These are phyloP conservation scores for Drosophila athabasca DNA, from an alignment of 1,140 invertebrate genomes.

Conservation along the genomic window DNA sequence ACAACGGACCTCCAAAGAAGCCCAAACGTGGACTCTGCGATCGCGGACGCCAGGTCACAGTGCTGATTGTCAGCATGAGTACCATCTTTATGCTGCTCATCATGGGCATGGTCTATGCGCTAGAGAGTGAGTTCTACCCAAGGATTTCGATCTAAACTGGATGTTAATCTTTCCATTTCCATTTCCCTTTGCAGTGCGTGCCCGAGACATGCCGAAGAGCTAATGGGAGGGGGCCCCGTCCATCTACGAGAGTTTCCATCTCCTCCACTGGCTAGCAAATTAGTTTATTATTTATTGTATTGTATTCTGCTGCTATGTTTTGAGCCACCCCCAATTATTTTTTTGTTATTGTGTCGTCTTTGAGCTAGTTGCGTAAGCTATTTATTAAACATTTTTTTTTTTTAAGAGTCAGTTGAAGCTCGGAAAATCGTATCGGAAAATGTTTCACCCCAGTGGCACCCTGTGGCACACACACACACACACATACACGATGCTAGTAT, in stretches of 20 bases:
- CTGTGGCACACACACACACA: background rate
- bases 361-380: constrained; percentile 69
- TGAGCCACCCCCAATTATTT: constrained; percentile 52
- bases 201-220: constrained; percentile 84
- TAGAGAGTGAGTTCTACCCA: constrained; percentile 86
- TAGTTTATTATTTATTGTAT: constrained; percentile 77
- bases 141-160: background rate
- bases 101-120: constrained; percentile 88
- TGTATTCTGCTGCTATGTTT: constrained; percentile 41
- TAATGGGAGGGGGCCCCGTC: constrained; percentile 45
- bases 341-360: constrained; percentile 61
- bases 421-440: constrained; percentile 24
- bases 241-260: constrained; percentile 1
- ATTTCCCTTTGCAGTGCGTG: constrained; percentile 85
- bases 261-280: constrained; percentile 50
- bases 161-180: background rate
- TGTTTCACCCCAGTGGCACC: background rate
- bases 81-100: constrained; percentile 90
- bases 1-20: constrained; percentile 86
- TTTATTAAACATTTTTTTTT: constrained; percentile 66
- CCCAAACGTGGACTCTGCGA: constrained; percentile 85
- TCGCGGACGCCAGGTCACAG: constrained; percentile 90
- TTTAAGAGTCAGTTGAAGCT: constrained; percentile 44
- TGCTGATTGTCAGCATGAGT: constrained; percentile 91
- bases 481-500: constrained; percentile 37